These are phyloP conservation scores for Gymnoscelis rufifasciata DNA, from an alignment of 2,888 invertebrate species.

Conservation along the genomic window DNA sequence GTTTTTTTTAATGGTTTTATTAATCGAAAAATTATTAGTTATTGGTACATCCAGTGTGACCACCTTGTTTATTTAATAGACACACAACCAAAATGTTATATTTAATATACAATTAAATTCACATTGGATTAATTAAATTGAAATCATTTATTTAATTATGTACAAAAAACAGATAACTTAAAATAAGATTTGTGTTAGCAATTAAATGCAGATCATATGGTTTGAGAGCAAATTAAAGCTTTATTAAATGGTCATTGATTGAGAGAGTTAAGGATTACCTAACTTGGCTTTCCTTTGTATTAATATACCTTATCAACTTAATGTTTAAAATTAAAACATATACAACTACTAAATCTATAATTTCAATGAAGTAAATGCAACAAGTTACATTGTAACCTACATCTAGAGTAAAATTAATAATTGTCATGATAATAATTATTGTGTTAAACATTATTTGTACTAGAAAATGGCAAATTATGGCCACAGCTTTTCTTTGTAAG, in stretches of 20 bases:
- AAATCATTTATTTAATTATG: conserved; percentile 6
- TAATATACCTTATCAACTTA: too few relatives aligned
- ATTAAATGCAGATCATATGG: conserved; percentile 6
- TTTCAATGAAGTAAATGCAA: background rate
- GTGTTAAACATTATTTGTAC: conserved; percentile 8
- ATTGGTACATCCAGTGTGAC: conserved; percentile 23
- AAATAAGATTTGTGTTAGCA: conserved; percentile 5
- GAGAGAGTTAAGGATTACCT: too few relatives aligned
- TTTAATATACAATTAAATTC: background rate
- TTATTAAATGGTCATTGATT: background rate
- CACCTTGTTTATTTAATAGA: too few relatives aligned
- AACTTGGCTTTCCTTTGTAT: too few relatives aligned
- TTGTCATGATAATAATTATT: conserved; percentile 14
- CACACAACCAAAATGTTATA: conserved; percentile 3
- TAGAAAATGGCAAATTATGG: conserved; percentile 11
- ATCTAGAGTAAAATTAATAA: background rate
- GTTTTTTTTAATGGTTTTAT: background rate
- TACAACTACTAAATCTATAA: too few relatives aligned
- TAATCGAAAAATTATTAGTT: background rate
- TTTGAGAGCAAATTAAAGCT: conserved; percentile 8
- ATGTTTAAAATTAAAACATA: too few relatives aligned
- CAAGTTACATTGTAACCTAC: background rate
- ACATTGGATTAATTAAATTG: background rate
- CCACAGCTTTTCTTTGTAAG: background rate
- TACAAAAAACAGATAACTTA: conserved; percentile 6